Base-by-base conservation (phyloP, 2,797 vertebrate genomes). In the Moxostoma hubbsi region DNA sequence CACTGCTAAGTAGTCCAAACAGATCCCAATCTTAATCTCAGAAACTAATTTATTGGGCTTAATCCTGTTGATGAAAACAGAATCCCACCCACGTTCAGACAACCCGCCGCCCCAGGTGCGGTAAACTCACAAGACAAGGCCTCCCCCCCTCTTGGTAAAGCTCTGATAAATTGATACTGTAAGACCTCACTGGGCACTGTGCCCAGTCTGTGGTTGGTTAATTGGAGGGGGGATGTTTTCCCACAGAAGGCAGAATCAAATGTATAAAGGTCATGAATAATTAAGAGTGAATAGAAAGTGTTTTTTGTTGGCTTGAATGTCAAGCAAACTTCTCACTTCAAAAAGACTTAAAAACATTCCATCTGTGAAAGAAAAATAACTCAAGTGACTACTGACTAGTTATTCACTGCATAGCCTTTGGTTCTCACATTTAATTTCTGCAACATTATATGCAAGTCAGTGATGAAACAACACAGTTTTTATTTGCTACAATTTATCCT, bases 31-130 rank as follows among this genome's bases (percentile, higher is more conserved):
- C 91, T 91, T 91, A 92, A 93, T 87, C 90, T 92, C 80, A 73
- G 89, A 90, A 90, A 81, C 81, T 80, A 87, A 90, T 88, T 90
- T 82, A 90, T 84, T 83, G 85, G 85, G 84, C 74, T 86, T 93
- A 94, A 94, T 93, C 92, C 92, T 89, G 89, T 92, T 93, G 91
- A 90, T 92, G 90, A 91, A 92, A 92, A 93, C 92, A 92, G 85
- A 92, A 93, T 93, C 92, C 92, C 92, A 91, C 91, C 92, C 90
- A 77, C 89, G 89, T 89, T 89, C 85, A 88, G 89, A 83, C 86
- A 87, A 75, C 86, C 87, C 70, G 47, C 86, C 81, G 90, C 88
- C 91, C 89, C 92, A 94, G 93, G 92, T 94, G 92, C 86, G 86
- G 81, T 69, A 69, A 86, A 87, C 83, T 88, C 87, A 89, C 90